phyloP scores from a whole-genome alignment of 2,113 vertebrate species.

The Sturnus vulgaris region DNA sequence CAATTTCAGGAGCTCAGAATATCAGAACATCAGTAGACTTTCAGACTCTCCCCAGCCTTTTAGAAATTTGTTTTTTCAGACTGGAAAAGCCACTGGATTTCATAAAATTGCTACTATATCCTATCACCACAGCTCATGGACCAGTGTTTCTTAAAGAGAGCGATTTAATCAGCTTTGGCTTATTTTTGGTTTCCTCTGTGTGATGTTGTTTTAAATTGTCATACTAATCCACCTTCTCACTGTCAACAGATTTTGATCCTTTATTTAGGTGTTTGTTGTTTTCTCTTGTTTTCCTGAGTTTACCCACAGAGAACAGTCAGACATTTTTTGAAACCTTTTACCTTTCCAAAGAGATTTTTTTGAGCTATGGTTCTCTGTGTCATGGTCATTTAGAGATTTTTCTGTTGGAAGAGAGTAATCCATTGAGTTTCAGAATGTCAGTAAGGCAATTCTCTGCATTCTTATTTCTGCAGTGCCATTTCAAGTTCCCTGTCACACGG shows the following conservation, averaged over 20 bases:
- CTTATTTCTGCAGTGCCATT: slow-evolving; percentile 75
- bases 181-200: background rate
- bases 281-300: background rate
- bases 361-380: background rate
- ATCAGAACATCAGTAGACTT: background rate
- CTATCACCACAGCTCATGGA: background rate
- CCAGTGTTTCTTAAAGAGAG: background rate
- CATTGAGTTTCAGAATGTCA: background rate
- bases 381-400: background rate
- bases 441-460: slow-evolving; percentile 23
- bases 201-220: background rate
- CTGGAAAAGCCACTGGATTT: background rate
- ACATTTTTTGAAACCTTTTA: background rate
- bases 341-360: background rate
- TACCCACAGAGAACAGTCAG: background rate
- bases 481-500: slow-evolving; percentile 90
- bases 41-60: background rate
- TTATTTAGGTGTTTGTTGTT: background rate
- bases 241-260: background rate
- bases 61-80: background rate
- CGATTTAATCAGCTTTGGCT: background rate
- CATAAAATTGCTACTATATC: background rate
- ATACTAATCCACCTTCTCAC: background rate
- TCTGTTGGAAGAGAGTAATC: background rate
- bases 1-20: background rate